phyloP scores from a whole-genome alignment of 1,140 invertebrate genomes.

The Acromyrmex echinatior region DNA sequence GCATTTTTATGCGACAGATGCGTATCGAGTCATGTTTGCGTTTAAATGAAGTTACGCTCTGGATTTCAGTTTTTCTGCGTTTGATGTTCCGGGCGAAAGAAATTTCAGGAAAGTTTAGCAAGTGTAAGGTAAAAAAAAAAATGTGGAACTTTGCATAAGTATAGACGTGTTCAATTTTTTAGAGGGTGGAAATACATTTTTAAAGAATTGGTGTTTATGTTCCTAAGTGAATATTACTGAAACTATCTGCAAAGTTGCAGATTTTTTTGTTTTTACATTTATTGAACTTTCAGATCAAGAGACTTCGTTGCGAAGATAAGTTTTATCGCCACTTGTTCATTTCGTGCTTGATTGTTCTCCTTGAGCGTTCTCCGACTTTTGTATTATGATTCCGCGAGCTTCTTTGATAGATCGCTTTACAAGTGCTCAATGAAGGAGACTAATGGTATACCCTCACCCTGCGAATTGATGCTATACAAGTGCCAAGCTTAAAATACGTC shows the following conservation, averaged over 20 bases:
- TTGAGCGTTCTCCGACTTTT: background rate
- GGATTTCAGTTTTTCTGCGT: background rate
- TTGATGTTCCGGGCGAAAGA: background rate
- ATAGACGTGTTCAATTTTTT: too few species aligned
- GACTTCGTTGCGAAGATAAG: background rate
- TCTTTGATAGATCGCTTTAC: conserved; percentile 51
- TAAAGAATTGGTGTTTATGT: too few species aligned
- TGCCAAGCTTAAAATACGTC: conserved; percentile 53
- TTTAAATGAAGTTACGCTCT: background rate
- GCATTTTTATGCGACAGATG: background rate
- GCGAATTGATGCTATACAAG: conserved; percentile 41
- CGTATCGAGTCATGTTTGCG: background rate
- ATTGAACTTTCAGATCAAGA: background rate
- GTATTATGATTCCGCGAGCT: conserved; percentile 9
- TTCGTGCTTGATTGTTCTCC: conserved; percentile 27
- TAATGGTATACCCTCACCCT: conserved; percentile 29
- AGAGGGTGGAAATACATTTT: too few species aligned
- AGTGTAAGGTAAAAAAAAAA: too few species aligned
- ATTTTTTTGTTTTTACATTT: too few species aligned
- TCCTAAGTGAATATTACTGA: too few species aligned
- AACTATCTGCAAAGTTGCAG: too few species aligned
- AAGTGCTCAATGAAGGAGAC: conserved; percentile 56
- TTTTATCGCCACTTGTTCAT: background rate
- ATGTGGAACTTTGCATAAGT: too few species aligned
- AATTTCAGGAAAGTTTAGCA: too few species aligned